phyloP scores from a whole-genome alignment of 1,140 invertebrate genomes.

The Chironomus tepperi region DNA sequence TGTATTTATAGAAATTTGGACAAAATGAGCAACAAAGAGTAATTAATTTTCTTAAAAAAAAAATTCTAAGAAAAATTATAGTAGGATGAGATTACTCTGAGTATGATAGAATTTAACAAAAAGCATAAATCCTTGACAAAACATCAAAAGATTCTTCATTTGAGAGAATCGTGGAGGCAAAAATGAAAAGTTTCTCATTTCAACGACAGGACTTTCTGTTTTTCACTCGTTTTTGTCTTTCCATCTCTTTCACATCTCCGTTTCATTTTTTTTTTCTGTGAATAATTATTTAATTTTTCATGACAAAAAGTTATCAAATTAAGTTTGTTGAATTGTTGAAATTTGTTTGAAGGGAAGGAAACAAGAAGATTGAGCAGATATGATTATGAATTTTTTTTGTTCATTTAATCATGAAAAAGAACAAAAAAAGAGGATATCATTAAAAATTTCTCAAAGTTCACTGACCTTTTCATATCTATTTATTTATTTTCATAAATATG shows the following conservation, averaged over 20 bases:
- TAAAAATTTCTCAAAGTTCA: not conserved
- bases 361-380: not conserved
- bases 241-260: not conserved
- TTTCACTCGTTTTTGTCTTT: not conserved
- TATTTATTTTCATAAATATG: not conserved
- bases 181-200: too few relatives aligned
- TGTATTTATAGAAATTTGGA: too few relatives aligned
- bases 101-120: not conserved
- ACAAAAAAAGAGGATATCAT: too few relatives aligned
- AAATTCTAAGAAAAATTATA: too few relatives aligned
- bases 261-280: not conserved
- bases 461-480: not conserved
- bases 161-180: too few relatives aligned
- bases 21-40: too few relatives aligned
- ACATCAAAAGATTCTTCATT: constrained; percentile 6
- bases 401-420: not conserved
- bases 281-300: constrained; percentile 24
- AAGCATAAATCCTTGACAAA: not conserved
- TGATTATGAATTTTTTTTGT: constrained; percentile 4
- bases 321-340: not conserved
- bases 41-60: too few relatives aligned
- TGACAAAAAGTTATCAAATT: constrained; percentile 21
- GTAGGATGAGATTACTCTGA: not conserved
- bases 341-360: too few relatives aligned
- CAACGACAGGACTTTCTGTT: too few relatives aligned